phyloP scores from a whole-genome alignment of 2,888 invertebrate genomes.

The Mycogona germanica region DNA sequence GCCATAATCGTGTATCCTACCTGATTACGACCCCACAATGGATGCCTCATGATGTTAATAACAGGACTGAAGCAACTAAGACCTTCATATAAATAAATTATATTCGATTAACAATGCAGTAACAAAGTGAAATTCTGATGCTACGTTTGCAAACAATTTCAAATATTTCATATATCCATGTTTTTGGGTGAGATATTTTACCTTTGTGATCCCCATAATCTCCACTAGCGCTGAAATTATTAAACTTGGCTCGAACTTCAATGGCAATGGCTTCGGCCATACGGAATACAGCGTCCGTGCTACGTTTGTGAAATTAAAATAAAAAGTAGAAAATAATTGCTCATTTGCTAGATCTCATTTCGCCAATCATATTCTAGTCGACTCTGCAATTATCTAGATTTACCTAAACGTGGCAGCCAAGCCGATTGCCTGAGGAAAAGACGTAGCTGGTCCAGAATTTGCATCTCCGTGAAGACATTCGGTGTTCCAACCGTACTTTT shows the following conservation, averaged over 20 bases:
- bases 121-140: no score
- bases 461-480: conserved; percentile 19
- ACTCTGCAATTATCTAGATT: neutral
- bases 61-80: conserved; percentile 13
- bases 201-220: conserved; percentile 14
- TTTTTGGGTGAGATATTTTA: no score
- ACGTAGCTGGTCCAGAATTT: conserved; percentile 18
- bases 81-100: no score
- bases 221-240: conserved; percentile 7
- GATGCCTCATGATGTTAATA: conserved; percentile 18
- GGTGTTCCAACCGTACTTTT: conserved; percentile 19
- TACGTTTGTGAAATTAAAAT: neutral
- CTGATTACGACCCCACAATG: conserved; percentile 18
- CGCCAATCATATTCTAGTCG: neutral
- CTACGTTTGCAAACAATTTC: no score
- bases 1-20: no score
- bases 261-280: conserved; percentile 14
- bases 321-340: neutral
- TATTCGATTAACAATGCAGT: no score
- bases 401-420: conserved; percentile 20
- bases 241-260: conserved; percentile 15
- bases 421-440: conserved; percentile 19
- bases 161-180: no score
- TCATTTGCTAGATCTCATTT: neutral
- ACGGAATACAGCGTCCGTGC: neutral